A percentile compares a stretch with the other conserved stretches of the same genome.
phyloP scores from a whole-genome alignment of 2,113 vertebrate species.

The Pristiophorus japonicus region DNA sequence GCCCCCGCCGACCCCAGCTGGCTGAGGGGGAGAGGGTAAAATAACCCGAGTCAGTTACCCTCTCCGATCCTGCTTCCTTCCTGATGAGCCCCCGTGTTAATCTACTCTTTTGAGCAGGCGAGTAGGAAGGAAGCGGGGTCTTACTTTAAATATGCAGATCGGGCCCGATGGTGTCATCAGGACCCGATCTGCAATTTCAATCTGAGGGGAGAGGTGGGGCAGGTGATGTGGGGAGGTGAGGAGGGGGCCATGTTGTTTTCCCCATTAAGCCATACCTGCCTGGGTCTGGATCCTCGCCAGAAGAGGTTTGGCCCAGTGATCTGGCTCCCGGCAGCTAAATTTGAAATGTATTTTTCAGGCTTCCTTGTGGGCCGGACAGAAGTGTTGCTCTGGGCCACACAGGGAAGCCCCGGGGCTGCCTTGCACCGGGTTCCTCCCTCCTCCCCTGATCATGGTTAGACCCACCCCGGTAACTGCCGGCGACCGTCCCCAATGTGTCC shows the following conservation, averaged over 20 bases:
- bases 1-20: neutral
- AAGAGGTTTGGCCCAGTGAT: no score
- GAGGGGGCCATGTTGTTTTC: neutral
- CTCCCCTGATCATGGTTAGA: no score
- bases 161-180: neutral
- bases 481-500: no score
- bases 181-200: conserved; percentile 35
- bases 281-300: no score
- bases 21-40: neutral
- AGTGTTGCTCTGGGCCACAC: no score
- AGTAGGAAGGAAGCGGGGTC: neutral
- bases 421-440: neutral
- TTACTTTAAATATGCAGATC: neutral
- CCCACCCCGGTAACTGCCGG: no score
- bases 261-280: neutral
- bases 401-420: no score
- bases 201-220: neutral
- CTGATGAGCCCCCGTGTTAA: neutral
- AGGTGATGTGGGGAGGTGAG: neutral
- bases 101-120: neutral
- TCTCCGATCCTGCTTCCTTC: neutral
- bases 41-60: neutral
- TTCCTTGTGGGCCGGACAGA: neutral
- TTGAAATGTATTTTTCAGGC: neutral
- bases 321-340: no score